Evolutionary conservation across 2,888 invertebrate species (phyloP), one percentile per base, ranked within the genome.

Genomic region (Plebejus argus): DNA sequence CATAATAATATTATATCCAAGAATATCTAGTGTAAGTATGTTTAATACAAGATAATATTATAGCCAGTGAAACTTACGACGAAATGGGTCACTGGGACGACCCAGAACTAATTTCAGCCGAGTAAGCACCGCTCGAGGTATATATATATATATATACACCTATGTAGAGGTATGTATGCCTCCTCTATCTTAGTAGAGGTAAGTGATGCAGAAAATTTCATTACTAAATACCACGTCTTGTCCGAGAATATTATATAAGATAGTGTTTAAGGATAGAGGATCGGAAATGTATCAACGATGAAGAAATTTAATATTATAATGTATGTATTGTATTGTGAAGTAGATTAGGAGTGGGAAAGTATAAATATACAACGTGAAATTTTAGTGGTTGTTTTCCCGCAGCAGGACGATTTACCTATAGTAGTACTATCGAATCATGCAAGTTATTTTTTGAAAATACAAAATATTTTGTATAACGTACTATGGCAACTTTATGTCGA

Each of bases 31-130:
- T 28, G 28, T 12, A 66, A n/a, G n/a, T n/a, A n/a, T 66, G 28
- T 15, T 66, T 12, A 66, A 66, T 33, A 66, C 6, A 66, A 66
- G 33, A 66, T 66, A n/a, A n/a, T n/a, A n/a, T n/a, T n/a, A 33
- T 66, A 18, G 66, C 28, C 12, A 23, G 3, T 33, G 28, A 66
- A 66, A 33, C 28, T 15, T 2, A 66, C 28, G 66, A 15, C 15
- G 15, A 66, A 66, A 28, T 10, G 15, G 66, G 66, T 66, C 20
- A 66, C 15, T 66, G 18, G 66, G 66, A 28, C 66, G 18, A 12
- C 61, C 61, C 66, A 15, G 66, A 66, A 66, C 66, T 66, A 66
- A 66, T 66, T 66, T 66, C 66, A 66, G 28, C 28, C 66, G 28
- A 66, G 66, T 66, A 15, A 66, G 66, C 28, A 66, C 28, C 28